Evolutionary conservation across 2,888 invertebrate species (phyloP), one percentile per base, ranked within the genome.

Genomic region (Agelastica alni): DNA sequence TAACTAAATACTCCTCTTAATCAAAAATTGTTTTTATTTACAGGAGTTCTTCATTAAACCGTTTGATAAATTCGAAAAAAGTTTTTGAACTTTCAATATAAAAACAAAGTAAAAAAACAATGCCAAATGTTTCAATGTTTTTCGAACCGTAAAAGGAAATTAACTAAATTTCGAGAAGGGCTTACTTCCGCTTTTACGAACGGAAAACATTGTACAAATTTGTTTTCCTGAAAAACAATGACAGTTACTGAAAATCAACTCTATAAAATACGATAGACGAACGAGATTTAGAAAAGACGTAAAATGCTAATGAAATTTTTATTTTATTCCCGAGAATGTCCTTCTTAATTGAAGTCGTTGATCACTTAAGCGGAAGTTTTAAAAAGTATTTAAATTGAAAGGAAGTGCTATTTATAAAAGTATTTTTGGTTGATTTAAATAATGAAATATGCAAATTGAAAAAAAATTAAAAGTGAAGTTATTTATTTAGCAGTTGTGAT

Each of bases 321-420:
- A 60, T 60, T 60, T 60, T 60, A 51, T 56, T 51, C 49, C 37
- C 45, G 9, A 32, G 48, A 45, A 55, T 53, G 59, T 53, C 53
- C 22, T 18, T 45, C 43, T 51, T 57, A 57, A 59, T 53, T 61
- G 55, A 53, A 56, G 46, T 57, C 53, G 57, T 55, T 57, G 59
- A 59, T 61, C 53, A 57, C 57, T 55, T 55, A 39, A 57, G 57
- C 57, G 55, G 55, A 57, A 61, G 49, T 56, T 58, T 55, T 54
- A 42, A 54, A 56, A 53, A 56, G 56, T 57, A 57, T 61, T 55
- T 44, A 53, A 54, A 55, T 28, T 57, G 54, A 49, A 54, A 61
- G 44, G 51, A 41, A 55, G 39, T 49, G 48, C 54, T 52, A 54
- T 53, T 57, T 45, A 45, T 55, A 45, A 57, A 54, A 41, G 44